These are phyloP conservation scores for Aporrectodea caliginosa DNA, from an alignment of 1,140 invertebrate species.

Conservation along the genomic window DNA sequence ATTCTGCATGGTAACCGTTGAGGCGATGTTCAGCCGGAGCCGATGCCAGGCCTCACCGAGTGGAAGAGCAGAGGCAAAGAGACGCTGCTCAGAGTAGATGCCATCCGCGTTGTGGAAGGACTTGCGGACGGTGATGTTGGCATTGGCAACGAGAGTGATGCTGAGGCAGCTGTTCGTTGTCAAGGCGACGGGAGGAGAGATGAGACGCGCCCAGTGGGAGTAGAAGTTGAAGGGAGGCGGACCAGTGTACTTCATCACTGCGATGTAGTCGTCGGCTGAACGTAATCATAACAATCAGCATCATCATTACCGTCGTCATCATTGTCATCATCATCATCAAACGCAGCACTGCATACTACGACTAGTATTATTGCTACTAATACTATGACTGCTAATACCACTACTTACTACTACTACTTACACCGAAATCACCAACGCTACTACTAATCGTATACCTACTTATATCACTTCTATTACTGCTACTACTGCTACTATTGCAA, in stretches of 20 bases:
- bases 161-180: constrained; percentile 3
- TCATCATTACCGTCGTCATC: no score
- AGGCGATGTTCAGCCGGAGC: neutral
- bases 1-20: neutral
- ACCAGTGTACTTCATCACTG: constrained; percentile 2
- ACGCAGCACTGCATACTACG: no score
- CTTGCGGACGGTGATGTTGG: neutral
- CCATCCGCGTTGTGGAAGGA: neutral
- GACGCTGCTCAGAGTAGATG: neutral
- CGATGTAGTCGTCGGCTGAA: constrained; percentile 8
- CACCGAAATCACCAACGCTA: no score
- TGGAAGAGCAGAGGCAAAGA: neutral
- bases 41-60: neutral
- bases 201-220: constrained; percentile 9
- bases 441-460: no score
- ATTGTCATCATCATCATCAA: no score
- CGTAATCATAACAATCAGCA: no score
- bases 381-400: no score
- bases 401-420: no score
- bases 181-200: constrained; percentile 10
- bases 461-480: no score
- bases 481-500: no score
- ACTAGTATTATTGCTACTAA: no score
- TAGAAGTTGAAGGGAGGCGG: neutral
- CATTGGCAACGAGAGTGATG: constrained; percentile 9